Evolutionary conservation across 2,888 invertebrate genomes (phyloP).

Genomic region (Apamea epomidion): DNA sequence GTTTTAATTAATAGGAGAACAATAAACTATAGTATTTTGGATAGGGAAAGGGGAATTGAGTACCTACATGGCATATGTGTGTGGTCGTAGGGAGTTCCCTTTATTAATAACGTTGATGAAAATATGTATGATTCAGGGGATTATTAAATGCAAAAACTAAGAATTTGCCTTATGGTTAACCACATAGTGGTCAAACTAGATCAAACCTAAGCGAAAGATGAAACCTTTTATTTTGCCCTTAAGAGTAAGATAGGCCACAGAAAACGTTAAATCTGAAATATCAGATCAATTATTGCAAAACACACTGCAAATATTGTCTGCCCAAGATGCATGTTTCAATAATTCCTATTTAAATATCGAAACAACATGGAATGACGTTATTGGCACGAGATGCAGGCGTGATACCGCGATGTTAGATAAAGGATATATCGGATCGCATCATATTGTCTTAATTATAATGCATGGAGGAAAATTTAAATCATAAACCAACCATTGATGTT

Average conservation of each 20-base stretch:
- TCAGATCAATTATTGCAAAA: background rate
- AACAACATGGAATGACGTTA: slow-evolving; percentile 43
- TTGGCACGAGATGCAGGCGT: slow-evolving; percentile 50
- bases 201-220: background rate
- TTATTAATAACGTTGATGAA: background rate
- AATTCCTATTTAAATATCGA: slow-evolving; percentile 46
- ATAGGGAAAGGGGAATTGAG: background rate
- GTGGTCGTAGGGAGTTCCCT: background rate
- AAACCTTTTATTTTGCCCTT: background rate
- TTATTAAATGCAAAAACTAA: background rate
- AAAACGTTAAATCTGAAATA: background rate
- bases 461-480: slow-evolving; percentile 1
- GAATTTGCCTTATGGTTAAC: background rate
- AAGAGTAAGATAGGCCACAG: no score
- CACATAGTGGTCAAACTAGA: background rate
- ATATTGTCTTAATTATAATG: slow-evolving; percentile 22
- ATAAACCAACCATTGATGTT: background rate
- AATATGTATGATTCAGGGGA: background rate
- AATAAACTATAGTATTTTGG: slow-evolving; percentile 1
- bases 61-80: background rate
- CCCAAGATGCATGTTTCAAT: slow-evolving; percentile 43
- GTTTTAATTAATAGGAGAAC: slow-evolving; percentile 42
- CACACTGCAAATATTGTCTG: slow-evolving; percentile 21
- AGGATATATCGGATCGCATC: slow-evolving; percentile 31
- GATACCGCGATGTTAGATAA: slow-evolving; percentile 40